Conservation (phyloP, 2,888 invertebrate species). For the Pecten maximus region DNA sequence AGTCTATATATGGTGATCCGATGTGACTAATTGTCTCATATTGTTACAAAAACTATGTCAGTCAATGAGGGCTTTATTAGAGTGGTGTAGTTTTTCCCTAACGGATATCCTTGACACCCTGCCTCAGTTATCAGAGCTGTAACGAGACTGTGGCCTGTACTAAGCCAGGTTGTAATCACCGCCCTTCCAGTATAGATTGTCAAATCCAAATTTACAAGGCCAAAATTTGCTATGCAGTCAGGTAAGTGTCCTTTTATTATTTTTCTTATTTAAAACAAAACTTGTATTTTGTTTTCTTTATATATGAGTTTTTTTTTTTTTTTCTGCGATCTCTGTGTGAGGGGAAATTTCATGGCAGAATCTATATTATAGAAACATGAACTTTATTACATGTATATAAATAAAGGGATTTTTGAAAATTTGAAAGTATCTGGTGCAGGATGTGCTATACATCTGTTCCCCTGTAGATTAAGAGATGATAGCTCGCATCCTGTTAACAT, state of each 20-base stretch:
- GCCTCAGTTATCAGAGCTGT: constrained; percentile 72
- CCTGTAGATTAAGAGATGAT: too few species aligned
- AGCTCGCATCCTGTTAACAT: too few species aligned
- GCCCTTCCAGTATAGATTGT: constrained; percentile 68
- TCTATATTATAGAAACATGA: too few species aligned
- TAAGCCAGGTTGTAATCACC: constrained; percentile 68
- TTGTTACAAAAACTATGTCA: not conserved
- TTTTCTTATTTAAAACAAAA: not conserved
- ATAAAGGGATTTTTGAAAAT: too few species aligned
- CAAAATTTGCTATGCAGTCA: constrained; percentile 79
- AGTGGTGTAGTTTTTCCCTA: constrained; percentile 3
- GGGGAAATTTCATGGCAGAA: too few species aligned
- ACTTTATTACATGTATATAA: too few species aligned
- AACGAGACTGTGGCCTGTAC: constrained; percentile 73
- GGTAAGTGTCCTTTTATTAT: constrained; percentile 65
- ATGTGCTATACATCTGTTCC: too few species aligned
- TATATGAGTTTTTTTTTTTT: too few species aligned
- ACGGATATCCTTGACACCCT: constrained; percentile 53
- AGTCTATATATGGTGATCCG: not conserved
- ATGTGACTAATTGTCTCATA: not conserved
- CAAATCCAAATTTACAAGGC: constrained; percentile 74
- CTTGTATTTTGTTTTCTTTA: too few species aligned
- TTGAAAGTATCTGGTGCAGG: too few species aligned
- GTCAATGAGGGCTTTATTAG: not conserved
- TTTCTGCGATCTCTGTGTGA: too few species aligned